phyloP scores from a whole-genome alignment of 2,113 vertebrate genomes.

The Chloebia gouldiae region DNA sequence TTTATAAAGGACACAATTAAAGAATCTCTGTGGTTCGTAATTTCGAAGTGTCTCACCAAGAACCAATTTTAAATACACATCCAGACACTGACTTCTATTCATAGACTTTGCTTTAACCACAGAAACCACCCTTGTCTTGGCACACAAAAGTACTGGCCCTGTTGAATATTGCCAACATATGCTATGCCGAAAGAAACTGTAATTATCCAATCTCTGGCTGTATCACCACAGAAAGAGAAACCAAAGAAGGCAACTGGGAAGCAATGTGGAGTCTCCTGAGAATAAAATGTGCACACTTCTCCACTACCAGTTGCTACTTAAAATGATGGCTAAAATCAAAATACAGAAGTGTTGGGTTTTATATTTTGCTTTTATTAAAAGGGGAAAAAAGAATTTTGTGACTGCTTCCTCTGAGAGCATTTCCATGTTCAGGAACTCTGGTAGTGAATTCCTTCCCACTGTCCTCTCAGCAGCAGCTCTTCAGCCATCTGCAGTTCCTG shows the following conservation, averaged over 20 bases:
- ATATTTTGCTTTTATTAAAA: neutral
- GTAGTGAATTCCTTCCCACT: neutral
- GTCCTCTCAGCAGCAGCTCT: neutral
- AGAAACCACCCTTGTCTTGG: neutral
- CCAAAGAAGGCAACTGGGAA: neutral
- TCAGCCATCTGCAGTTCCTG: neutral
- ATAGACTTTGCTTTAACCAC: neutral
- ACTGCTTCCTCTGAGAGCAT: neutral
- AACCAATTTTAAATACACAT: neutral
- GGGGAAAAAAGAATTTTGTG: neutral
- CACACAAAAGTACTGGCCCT: neutral
- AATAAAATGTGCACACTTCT: neutral
- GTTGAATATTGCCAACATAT: neutral
- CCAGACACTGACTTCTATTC: constrained; percentile 5
- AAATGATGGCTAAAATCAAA: neutral
- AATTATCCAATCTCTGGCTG: neutral
- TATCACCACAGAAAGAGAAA: neutral
- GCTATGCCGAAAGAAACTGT: neutral
- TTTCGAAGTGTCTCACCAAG: neutral
- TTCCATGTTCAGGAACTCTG: neutral
- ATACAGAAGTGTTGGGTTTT: neutral
- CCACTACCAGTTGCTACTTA: neutral
- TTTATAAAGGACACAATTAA: neutral
- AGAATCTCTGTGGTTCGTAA: rapidly evolving
- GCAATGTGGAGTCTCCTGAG: neutral